Evolutionary conservation across 2,113 vertebrate species (phyloP).

Genomic region (Pterophyllum scalare): DNA sequence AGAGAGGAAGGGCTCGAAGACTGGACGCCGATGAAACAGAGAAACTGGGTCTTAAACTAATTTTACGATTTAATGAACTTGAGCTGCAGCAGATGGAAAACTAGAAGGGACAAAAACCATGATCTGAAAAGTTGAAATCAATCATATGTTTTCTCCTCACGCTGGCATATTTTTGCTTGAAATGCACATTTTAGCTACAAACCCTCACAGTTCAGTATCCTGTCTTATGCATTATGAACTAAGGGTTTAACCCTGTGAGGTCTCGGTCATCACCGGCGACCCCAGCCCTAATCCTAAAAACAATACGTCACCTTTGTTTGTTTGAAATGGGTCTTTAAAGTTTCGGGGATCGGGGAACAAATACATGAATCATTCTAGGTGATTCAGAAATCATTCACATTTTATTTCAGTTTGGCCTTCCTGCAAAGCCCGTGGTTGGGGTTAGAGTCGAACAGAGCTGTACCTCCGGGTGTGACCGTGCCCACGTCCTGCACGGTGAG

Average conservation of each 20-base stretch:
- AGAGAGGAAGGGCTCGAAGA: background rate
- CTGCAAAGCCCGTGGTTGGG: no score
- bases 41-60: slow-evolving; percentile 10
- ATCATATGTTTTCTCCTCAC: background rate
- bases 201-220: no score
- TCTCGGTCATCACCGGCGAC: no score
- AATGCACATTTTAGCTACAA: background rate
- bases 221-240: no score
- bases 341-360: no score
- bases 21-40: slow-evolving; percentile 21
- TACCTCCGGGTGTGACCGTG: slow-evolving; percentile 96
- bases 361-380: no score
- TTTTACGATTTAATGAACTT: slow-evolving; percentile 45
- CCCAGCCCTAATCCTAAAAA: no score
- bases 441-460: background rate
- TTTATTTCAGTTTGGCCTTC: no score
- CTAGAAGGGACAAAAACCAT: background rate
- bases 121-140: background rate
- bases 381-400: no score
- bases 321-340: no score
- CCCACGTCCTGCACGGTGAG: slow-evolving; percentile 98
- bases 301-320: no score
- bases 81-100: background rate
- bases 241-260: no score
- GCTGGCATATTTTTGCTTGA: background rate